phyloP scores from a whole-genome alignment of 2,888 invertebrate species.

The Erebia epiphron region DNA sequence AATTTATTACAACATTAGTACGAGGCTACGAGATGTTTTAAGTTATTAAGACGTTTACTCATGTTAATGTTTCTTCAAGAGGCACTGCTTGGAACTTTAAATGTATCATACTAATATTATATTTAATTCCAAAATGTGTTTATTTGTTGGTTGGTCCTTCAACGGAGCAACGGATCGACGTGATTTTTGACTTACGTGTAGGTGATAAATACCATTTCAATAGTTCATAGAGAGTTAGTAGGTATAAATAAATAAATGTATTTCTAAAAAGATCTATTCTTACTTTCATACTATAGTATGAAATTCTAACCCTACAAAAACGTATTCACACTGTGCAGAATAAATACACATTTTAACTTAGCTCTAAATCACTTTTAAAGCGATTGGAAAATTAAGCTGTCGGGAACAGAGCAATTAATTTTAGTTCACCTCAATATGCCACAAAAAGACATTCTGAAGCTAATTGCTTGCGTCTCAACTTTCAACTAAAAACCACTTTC shows the following conservation, averaged over 20 bases:
- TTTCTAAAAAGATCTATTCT: not conserved
- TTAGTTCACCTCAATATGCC: constrained; percentile 24
- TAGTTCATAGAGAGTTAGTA: no score
- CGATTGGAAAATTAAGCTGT: constrained; percentile 24
- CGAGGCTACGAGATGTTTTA: constrained; percentile 10
- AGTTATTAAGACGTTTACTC: constrained; percentile 14
- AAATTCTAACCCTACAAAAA: not conserved
- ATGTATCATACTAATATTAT: not conserved
- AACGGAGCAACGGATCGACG: not conserved
- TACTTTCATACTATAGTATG: not conserved
- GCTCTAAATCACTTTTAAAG: constrained; percentile 29
- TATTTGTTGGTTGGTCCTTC: no score
- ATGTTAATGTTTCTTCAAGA: constrained; percentile 15
- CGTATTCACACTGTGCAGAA: not conserved
- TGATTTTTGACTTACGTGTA: not conserved
- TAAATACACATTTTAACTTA: constrained; percentile 12
- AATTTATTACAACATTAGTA: constrained; percentile 18
- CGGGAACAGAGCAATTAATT: constrained; percentile 30
- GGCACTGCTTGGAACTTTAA: not conserved
- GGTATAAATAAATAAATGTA: no score
- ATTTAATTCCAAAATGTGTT: no score
- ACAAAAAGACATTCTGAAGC: constrained; percentile 36
- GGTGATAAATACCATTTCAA: no score
- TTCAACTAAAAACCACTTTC: constrained; percentile 28
- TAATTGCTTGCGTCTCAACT: constrained; percentile 36